Base-by-base conservation (phyloP, 1,140 invertebrate genomes). In the Cydia strobilella region DNA sequence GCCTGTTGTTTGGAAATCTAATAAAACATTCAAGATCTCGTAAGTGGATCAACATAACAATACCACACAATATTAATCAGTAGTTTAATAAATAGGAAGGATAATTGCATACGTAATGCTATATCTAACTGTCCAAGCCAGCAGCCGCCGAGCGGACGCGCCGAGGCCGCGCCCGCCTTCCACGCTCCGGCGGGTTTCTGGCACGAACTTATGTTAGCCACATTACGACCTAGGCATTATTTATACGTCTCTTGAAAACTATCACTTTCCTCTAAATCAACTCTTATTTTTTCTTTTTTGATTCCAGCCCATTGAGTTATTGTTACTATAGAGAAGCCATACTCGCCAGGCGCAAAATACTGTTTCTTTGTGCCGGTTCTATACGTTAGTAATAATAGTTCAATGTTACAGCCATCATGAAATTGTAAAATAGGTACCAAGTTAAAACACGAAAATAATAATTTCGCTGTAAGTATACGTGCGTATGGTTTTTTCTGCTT, bases 181-280 rank as follows among this genome's bases (percentile, higher is more conserved):
- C 74, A 79, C 80, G 82, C 77, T 81, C 62, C 72, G 73, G 59
- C 76, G 75, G 65, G 39, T 81, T 81, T 83, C 78, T 81, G 75
- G 80, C 76, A 76, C 78, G 77, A 54, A n/a, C n/a, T 51, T 35
- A 35, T 63, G 18, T 73, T 75, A 7, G 18, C n/a, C 9, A 42
- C 62, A 9, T 51, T 27, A 69, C 12, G 15, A 25, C 25, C 15
- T 13, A 18, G 39, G 0, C 15, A 75, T 77, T 75, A 23, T 10
- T 59, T 23, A 48, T 48, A 54, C 51, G 20, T 59, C 23, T 59
- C 18, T 23, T 20, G 9, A 12, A 20, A 18, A 59, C 10, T 23
- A 23, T 59, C 18, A 59, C 54, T 59, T 59, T 59, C 54, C 42
- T 45, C 3, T 45, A 10, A 0, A 45, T 10, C 35, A 39, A 39